phyloP scores from a whole-genome alignment of 2,888 invertebrate species.

The Callyntrura guangdongensis region DNA sequence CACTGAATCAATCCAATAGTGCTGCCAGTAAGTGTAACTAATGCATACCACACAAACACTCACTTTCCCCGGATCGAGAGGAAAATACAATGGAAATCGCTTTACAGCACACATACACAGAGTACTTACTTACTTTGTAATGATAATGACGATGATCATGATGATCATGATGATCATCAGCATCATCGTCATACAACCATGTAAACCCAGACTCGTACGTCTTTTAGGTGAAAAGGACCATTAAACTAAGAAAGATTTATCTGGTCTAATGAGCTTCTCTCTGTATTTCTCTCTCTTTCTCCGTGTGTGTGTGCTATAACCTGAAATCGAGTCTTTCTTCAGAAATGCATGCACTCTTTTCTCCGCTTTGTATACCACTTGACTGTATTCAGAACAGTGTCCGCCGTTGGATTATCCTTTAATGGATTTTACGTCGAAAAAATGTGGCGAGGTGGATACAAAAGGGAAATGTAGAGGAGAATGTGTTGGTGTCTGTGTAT shows the following conservation, averaged over 20 bases:
- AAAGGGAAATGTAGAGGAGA: neutral
- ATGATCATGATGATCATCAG: constrained; percentile 43
- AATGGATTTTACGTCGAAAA: constrained; percentile 81
- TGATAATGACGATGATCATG: constrained; percentile 47
- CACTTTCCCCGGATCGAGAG: neutral
- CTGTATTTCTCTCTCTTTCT: neutral
- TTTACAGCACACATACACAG: neutral
- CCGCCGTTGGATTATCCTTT: constrained; percentile 82
- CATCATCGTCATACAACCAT: constrained; percentile 24
- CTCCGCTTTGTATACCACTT: constrained; percentile 26
- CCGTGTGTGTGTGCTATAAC: neutral
- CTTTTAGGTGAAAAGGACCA: constrained; percentile 70
- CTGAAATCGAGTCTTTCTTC: neutral
- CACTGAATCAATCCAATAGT: constrained; percentile 68
- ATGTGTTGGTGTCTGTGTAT: neutral
- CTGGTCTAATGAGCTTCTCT: constrained; percentile 72
- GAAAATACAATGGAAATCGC: neutral
- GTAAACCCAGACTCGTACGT: constrained; percentile 46
- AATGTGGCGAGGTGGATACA: constrained; percentile 47
- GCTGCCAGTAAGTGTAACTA: constrained; percentile 39
- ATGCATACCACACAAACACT: constrained; percentile 41
- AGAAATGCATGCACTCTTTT: constrained; percentile 24
- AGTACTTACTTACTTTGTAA: constrained; percentile 36
- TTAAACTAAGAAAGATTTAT: constrained; percentile 77
- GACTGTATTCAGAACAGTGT: constrained; percentile 65